Evolutionary conservation across 2,113 vertebrate genomes (phyloP), one percentile per base, ranked within the genome.

Genomic region (Spea bombifrons): DNA sequence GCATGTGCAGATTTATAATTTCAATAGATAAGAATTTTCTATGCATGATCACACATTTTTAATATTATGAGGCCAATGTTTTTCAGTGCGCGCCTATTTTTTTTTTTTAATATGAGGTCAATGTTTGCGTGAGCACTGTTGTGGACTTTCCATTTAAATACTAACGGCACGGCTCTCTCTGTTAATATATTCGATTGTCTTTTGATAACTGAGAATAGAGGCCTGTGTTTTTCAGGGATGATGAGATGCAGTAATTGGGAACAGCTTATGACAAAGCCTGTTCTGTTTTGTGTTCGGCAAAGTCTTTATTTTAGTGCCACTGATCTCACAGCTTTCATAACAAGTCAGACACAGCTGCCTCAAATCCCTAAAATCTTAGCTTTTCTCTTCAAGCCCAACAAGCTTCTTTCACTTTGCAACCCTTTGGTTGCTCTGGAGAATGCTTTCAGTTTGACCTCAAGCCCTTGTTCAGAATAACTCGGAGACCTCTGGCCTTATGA

Each of bases 241-340:
- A 80, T 80, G 78, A 68, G 71, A 80, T 74, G 44, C 78, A 80
- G 64, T 68, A 61, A 63, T 3, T 15, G 12, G 63, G 65, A 74
- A 74, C 64, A 49, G 63, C 45, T 15, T 67, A 13, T 61, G 30
- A 80, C 78, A 80, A 80, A 74, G 78, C 59, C 48, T 53, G 48
- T 73, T 80, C 65, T 80, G 78, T 80, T 80, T 13, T 74, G 66
- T 44, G 52, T 15, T 30, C 77, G 9, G 77, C 71, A 61, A 72
- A 67, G 77, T 5, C 64, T 80, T 80, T 80, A 80, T 80, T 78
- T 80, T 74, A 30, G 48, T 80, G 2, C 78, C 45, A 68, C 71
- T 80, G 78, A 80, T 72, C 78, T 80, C 78, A 80, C 78, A 50
- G 30, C 71, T 80, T 80, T 71, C 78, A 57, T 80, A 71, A 74